phyloP scores from a whole-genome alignment of 35 echinoderm and acorn worm species.

The Hemicentrotus pulcherrimus region DNA sequence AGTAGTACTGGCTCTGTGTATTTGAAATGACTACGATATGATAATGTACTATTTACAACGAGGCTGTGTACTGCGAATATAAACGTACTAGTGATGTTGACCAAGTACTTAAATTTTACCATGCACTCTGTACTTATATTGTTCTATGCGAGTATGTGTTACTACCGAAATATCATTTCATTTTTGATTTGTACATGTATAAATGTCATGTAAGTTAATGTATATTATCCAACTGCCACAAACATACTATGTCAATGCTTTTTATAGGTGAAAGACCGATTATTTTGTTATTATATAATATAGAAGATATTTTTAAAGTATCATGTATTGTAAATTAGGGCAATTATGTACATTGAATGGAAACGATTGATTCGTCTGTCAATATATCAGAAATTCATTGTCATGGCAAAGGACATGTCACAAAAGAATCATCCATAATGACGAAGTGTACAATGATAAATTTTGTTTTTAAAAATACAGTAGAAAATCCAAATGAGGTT shows the following conservation, averaged over 20 bases:
- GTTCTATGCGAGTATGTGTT: background rate
- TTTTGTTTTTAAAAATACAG: too few species aligned
- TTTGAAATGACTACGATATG: background rate
- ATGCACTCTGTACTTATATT: background rate
- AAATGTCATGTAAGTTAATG: constrained; percentile 1
- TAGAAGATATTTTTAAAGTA: background rate
- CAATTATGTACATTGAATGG: background rate
- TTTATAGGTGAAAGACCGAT: background rate
- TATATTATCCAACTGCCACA: background rate
- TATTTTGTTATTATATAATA: background rate
- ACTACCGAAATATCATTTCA: background rate
- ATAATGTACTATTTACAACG: background rate
- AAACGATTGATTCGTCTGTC: too few species aligned
- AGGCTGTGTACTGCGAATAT: background rate
- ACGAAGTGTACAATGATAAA: too few species aligned
- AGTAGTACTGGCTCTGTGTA: background rate
- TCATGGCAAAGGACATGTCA: too few species aligned
- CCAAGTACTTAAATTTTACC: background rate
- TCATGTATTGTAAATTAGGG: constrained; percentile 18
- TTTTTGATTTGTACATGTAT: background rate
- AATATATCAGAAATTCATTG: too few species aligned
- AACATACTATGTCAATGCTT: constrained; percentile 1
- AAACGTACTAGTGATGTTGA: background rate
- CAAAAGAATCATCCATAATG: too few species aligned
- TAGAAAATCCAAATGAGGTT: too few species aligned